Evolutionary conservation across 2,113 vertebrate genomes (phyloP).

Genomic region (Anoura caudifer): DNA sequence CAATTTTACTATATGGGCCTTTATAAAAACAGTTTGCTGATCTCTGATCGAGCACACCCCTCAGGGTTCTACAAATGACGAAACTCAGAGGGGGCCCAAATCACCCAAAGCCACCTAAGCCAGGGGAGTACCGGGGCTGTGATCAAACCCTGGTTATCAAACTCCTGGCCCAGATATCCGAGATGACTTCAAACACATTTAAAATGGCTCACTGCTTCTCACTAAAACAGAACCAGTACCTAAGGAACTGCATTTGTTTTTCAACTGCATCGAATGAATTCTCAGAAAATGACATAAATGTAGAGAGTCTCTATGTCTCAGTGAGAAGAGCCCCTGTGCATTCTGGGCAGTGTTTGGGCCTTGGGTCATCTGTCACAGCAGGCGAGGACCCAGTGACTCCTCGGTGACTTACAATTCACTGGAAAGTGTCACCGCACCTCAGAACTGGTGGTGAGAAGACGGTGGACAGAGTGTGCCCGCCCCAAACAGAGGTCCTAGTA

Average conservation of each 20-base stretch:
- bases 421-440: neutral
- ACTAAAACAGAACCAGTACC: neutral
- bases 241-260: neutral
- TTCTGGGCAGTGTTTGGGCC: neutral
- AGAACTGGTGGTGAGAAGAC: neutral
- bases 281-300: neutral
- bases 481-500: neutral
- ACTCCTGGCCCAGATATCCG: neutral
- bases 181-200: neutral
- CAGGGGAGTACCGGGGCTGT: neutral
- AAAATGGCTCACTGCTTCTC: neutral
- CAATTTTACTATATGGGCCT: neutral
- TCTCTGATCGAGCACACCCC: too few species aligned
- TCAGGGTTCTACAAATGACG: neutral
- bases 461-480: neutral
- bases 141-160: neutral
- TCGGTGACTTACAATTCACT: accelerated
- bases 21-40: neutral
- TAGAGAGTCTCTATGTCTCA: neutral
- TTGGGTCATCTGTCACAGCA: neutral
- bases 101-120: neutral
- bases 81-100: neutral
- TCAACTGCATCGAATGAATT: neutral
- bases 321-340: neutral
- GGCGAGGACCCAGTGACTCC: neutral